Conservation (phyloP, 2,888 invertebrate genomes). For the Dasypogon diadema region DNA sequence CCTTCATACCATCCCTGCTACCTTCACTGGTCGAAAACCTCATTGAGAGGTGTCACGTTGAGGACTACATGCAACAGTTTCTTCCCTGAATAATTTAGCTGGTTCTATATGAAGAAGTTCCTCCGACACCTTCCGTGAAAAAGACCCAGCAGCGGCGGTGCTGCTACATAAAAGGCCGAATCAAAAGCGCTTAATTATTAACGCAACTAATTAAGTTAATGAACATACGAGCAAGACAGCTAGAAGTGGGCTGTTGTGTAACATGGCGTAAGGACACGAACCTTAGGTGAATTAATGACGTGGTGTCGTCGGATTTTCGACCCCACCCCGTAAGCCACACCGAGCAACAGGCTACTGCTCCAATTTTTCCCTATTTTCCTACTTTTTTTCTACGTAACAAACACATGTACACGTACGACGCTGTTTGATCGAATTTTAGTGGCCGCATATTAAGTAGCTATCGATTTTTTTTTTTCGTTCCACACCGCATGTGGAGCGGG, state of each 20-base stretch:
- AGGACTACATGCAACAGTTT: background rate
- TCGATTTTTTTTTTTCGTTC: background rate
- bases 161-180: conserved; percentile 14
- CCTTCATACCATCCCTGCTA: too few species aligned
- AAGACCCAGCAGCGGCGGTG: background rate
- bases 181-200: conserved; percentile 31
- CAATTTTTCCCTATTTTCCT: too few species aligned
- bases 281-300: background rate
- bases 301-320: background rate
- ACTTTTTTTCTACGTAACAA: background rate
- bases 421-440: background rate
- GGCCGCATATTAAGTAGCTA: background rate
- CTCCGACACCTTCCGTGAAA: background rate
- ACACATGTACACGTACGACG: background rate
- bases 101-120: background rate
- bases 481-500: too few species aligned
- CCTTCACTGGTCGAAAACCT: too few species aligned
- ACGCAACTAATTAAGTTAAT: conserved; percentile 38
- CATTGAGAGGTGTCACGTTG: background rate
- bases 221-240: conserved; percentile 22
- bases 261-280: conserved; percentile 6
- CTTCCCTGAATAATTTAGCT: background rate
- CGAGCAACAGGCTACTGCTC: conserved; percentile 3
- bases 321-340: too few species aligned
- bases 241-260: conserved; percentile 34